Base-by-base conservation (phyloP, 1,140 invertebrate genomes). In the Lethrus apterus region DNA sequence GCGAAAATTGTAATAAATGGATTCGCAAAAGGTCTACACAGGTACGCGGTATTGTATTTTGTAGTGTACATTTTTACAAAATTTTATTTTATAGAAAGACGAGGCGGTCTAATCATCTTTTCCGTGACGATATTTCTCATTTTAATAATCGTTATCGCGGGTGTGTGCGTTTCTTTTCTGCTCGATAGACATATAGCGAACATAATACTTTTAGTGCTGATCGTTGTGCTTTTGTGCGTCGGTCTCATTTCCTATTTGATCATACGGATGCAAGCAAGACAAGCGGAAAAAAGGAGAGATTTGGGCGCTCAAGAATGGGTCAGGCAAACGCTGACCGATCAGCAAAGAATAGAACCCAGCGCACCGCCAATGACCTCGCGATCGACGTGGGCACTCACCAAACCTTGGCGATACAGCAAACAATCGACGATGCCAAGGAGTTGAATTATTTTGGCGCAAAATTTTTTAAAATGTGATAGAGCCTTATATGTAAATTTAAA, bases 81-180 rank as follows among this genome's bases (percentile, higher is more conserved):
- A n/a, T n/a, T n/a, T n/a, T n/a, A n/a, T n/a, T n/a, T n/a, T 29
- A 29, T 23, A 50, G 48, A 52, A 29, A 20, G 50, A 24, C 24
- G 38, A 20, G 46, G 46, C 21, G 49, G 50, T 23, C 17, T 55
- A n/a, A 38, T 49, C 35, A 42, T 55, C 4, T 45, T 55, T 13
- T 40, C 48, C 11, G 38, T 55, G 8, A 48, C 42, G 8, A 52
- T 51, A n/a, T 26, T 47, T 7, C 20, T 55, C 2, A 49, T 55
- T 1, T 15, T 49, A 1, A 23, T 46, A 8, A 55, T 55, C 11
- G 53, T 55, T 10, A 23, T 45, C 4, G 18, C 44, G 9, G 53
- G 53, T 2, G 35, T 55, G 9, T 46, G 46, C 14, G 31, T 51
- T 3, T 45, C 46, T 11, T 23, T 51, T 2, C 32, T 52, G 9